A percentile compares a stretch with the other conserved stretches of the same genome.
These are phyloP conservation scores for Eubasilissa splendida DNA, from an alignment of 2,888 invertebrate genomes.

Conservation along the genomic window DNA sequence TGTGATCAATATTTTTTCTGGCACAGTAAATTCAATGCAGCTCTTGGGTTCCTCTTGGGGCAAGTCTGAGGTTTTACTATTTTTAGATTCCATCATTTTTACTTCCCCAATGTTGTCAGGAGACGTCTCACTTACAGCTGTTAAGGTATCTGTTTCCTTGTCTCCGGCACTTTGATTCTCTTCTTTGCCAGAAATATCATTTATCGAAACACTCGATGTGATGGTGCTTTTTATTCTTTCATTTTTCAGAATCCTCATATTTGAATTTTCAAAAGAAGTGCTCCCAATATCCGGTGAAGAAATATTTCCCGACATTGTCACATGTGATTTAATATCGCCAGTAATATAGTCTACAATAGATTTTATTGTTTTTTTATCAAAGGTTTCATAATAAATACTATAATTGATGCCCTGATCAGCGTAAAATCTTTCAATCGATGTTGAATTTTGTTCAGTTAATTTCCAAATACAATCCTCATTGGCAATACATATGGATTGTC, in stretches of 20 bases:
- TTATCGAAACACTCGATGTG: background rate
- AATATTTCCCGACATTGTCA: conserved; percentile 64
- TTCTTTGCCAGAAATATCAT: background rate
- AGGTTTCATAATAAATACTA: conserved; percentile 72
- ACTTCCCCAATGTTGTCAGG: background rate
- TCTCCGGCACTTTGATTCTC: background rate
- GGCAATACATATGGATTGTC: conserved; percentile 66
- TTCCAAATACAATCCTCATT: conserved; percentile 68
- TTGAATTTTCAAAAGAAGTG: background rate
- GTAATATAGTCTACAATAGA: conserved; percentile 69
- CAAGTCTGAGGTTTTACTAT: conserved; percentile 4
- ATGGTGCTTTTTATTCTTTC: background rate
- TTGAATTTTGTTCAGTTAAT: conserved; percentile 67
- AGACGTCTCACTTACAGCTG: background rate
- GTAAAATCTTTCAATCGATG: conserved; percentile 75
- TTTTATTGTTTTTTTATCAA: conserved; percentile 72
- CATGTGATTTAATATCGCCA: conserved; percentile 65
- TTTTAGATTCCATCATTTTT: background rate
- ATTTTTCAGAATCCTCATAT: conserved; percentile 15
- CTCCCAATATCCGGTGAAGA: conserved; percentile 65
- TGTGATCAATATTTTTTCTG: conserved; percentile 64
- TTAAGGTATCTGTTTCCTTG: too few species aligned
- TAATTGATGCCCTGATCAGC: conserved; percentile 73
- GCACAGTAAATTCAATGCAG: conserved; percentile 62
- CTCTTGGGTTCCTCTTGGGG: background rate